Conservation (phyloP, 2,113 vertebrate genomes). For the Pelecanoides urinatrix region DNA sequence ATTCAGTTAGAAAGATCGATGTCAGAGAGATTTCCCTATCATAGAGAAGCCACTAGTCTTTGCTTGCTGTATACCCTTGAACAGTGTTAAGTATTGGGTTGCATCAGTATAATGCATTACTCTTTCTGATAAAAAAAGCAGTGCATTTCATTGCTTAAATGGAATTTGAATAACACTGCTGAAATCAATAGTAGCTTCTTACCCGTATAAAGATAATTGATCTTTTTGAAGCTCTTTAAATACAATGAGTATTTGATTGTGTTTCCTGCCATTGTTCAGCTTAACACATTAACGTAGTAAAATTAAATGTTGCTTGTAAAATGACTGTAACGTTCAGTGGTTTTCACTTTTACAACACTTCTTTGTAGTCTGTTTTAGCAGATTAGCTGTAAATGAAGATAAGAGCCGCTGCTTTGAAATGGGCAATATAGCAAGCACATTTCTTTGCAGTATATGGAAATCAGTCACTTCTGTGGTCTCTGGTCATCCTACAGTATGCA, state of each 20-base stretch:
- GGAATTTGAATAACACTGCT: constrained; percentile 37
- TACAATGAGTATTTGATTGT: constrained; percentile 38
- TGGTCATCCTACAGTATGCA: background rate
- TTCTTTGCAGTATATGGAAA: accelerated
- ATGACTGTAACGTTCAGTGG: background rate
- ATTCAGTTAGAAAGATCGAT: background rate
- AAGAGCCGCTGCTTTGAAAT: background rate
- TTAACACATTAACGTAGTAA: background rate
- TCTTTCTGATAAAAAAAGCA: background rate
- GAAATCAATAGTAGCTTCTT: constrained; percentile 48
- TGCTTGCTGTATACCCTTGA: background rate
- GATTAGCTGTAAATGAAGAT: background rate
- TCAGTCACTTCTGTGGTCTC: background rate
- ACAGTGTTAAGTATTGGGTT: background rate
- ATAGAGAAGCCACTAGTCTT: background rate
- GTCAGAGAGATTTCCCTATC: background rate
- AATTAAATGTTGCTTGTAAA: constrained; percentile 51
- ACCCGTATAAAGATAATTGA: constrained; percentile 42
- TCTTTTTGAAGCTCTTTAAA: constrained; percentile 27
- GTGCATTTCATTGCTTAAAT: constrained; percentile 12
- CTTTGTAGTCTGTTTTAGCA: background rate
- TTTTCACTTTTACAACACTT: background rate
- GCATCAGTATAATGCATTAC: background rate
- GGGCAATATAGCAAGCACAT: background rate
- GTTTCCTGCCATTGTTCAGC: constrained; percentile 13